Evolutionary conservation across 2,888 invertebrate species (phyloP).

Genomic region (Epinotia brunnichana): DNA sequence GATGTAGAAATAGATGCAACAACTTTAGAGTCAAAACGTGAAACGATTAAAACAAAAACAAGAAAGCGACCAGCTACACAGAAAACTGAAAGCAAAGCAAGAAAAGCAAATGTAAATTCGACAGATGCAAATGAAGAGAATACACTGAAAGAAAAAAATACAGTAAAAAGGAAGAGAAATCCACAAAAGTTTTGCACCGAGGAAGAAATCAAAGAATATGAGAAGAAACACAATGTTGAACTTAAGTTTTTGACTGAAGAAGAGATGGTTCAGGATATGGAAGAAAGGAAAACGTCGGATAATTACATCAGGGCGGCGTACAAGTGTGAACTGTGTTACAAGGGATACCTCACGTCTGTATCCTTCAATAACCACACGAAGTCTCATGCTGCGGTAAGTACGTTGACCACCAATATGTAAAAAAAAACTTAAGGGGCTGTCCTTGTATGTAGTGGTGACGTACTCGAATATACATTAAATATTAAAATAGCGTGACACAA

Average conservation of each 20-base stretch:
- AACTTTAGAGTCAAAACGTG: background rate
- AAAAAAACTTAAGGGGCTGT: no score
- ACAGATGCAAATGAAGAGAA: background rate
- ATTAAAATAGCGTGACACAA: no score
- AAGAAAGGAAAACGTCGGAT: constrained; percentile 18
- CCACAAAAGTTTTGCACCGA: constrained; percentile 4
- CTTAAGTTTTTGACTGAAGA: constrained; percentile 23
- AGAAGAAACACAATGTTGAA: constrained; percentile 26
- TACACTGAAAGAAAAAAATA: background rate
- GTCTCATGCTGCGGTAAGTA: constrained; percentile 65
- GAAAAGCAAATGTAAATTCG: background rate
- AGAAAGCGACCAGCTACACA: constrained; percentile 4
- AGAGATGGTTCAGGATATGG: constrained; percentile 23
- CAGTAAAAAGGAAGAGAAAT: constrained; percentile 9
- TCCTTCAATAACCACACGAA: constrained; percentile 61
- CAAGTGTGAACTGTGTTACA: constrained; percentile 31
- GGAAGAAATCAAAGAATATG: constrained; percentile 24
- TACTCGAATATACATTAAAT: no score
- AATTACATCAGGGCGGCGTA: constrained; percentile 13
- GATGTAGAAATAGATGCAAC: background rate
- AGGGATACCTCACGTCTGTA: background rate
- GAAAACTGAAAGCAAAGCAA: background rate
- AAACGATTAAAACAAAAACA: background rate
- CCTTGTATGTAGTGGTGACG: no score
- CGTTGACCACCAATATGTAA: background rate